A percentile compares a stretch with the other conserved stretches of the same genome.
Conservation (phyloP, 2,113 vertebrate genomes). For the Haplochromis vanheusdeni region DNA sequence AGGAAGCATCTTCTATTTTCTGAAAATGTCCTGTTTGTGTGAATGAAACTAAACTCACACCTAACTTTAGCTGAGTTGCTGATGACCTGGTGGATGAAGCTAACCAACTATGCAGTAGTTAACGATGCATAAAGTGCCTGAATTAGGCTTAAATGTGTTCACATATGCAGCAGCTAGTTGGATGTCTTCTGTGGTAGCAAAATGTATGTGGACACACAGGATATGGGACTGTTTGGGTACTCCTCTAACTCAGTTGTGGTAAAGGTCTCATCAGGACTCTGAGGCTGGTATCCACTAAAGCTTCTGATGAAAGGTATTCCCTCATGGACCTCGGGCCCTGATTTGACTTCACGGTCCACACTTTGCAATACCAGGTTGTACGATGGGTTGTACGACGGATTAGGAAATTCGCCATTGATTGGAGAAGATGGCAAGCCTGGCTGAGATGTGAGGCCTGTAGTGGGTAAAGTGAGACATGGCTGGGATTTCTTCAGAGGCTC, state of each 20-base stretch:
- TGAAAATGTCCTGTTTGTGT: neutral
- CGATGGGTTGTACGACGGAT: neutral
- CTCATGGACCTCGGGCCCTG: neutral
- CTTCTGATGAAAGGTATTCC: neutral
- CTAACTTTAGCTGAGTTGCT: neutral
- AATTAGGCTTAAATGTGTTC: neutral
- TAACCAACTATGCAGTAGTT: neutral
- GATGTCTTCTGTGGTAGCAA: neutral
- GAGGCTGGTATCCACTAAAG: neutral
- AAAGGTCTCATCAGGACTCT: neutral
- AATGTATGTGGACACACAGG: slow-evolving; percentile 18
- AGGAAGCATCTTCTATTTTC: neutral
- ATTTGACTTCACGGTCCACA: neutral
- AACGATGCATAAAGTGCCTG: neutral
- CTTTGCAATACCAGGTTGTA: neutral
- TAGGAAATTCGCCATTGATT: neutral
- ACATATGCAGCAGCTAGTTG: neutral
- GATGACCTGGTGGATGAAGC: neutral
- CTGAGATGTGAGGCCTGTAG: neutral
- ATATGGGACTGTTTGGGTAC: neutral
- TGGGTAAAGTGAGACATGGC: neutral
- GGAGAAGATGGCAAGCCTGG: neutral
- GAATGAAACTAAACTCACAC: neutral
- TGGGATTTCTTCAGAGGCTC: neutral
- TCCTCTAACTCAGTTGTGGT: neutral